Evolutionary conservation across 2,113 vertebrate species (phyloP).

Genomic region (Toxotes jaculatrix): DNA sequence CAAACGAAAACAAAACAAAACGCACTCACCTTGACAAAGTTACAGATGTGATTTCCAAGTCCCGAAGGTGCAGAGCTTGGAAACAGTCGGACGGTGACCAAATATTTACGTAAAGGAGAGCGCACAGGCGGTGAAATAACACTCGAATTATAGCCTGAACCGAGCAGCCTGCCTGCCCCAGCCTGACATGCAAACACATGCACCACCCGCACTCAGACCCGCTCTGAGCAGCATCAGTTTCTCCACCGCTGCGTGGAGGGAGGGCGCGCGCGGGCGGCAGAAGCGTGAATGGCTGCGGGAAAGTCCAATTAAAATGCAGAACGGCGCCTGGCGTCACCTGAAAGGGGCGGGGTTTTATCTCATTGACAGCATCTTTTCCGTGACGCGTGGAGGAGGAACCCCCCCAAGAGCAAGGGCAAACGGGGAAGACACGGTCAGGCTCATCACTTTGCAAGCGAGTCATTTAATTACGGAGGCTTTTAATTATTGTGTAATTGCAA

Average conservation of each 20-base stretch:
- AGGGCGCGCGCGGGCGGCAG: constrained; percentile 20
- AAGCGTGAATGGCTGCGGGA: constrained; percentile 14
- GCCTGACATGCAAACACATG: constrained; percentile 49
- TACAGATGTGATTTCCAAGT: constrained; percentile 37
- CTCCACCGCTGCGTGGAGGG: constrained; percentile 50
- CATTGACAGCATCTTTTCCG: constrained; percentile 56
- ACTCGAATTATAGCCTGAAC: neutral
- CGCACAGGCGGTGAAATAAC: neutral
- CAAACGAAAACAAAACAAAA: too few species aligned
- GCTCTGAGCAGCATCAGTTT: constrained; percentile 39
- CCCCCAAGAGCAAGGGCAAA: constrained; percentile 33
- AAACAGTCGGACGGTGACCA: neutral
- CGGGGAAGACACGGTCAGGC: neutral
- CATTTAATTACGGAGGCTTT: neutral
- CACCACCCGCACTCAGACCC: neutral
- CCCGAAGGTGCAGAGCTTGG: neutral
- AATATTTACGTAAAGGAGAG: neutral
- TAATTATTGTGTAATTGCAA: neutral
- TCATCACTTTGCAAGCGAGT: neutral
- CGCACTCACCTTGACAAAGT: constrained; percentile 71
- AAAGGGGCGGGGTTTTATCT: constrained; percentile 19
- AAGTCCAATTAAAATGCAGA: constrained; percentile 58
- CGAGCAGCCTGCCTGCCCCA: neutral
- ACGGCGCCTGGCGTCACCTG: neutral
- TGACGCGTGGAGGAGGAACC: constrained; percentile 50